Conservation (phyloP, 2,113 vertebrate species). For the Platichthys stellatus region DNA sequence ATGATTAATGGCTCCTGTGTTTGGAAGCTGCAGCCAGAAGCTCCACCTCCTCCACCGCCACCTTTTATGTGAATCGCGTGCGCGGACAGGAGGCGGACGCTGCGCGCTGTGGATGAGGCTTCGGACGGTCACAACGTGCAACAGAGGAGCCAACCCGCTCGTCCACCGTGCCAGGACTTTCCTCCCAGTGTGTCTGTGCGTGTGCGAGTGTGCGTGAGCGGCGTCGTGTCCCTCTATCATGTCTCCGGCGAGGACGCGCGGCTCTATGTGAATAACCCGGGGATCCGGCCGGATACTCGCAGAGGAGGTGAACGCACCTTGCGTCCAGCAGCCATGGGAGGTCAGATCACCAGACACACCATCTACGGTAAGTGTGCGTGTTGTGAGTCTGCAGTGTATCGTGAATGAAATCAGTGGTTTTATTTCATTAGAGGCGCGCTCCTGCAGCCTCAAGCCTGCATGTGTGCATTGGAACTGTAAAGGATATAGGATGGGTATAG, state of each 20-base stretch:
- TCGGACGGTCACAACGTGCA: constrained; percentile 14
- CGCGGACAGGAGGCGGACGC: constrained; percentile 26
- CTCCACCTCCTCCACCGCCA: constrained; percentile 73
- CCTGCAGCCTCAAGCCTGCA: constrained; percentile 20
- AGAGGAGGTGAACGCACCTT: constrained; percentile 77
- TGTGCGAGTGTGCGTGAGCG: too few species aligned
- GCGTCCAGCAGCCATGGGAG: constrained; percentile 85
- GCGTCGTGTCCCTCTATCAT: constrained; percentile 19
- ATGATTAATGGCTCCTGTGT: background rate
- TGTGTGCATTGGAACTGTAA: constrained; percentile 27
- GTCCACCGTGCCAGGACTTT: constrained; percentile 9
- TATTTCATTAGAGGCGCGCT: too few species aligned
- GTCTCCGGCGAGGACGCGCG: constrained; percentile 49
- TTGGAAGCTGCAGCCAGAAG: constrained; percentile 19
- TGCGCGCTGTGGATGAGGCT: constrained; percentile 26
- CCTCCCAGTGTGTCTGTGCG: background rate
- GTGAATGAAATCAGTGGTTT: too few species aligned
- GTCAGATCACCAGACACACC: constrained; percentile 87
- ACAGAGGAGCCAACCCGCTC: background rate
- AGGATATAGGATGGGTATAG: constrained; percentile 31
- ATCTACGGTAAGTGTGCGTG: constrained; percentile 85
- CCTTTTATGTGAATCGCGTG: constrained; percentile 74
- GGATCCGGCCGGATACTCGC: constrained; percentile 50
- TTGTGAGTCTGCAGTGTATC: too few species aligned
- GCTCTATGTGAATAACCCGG: constrained; percentile 33